Base-by-base conservation (phyloP, 2,888 invertebrate species). In the Cephus runcator region DNA sequence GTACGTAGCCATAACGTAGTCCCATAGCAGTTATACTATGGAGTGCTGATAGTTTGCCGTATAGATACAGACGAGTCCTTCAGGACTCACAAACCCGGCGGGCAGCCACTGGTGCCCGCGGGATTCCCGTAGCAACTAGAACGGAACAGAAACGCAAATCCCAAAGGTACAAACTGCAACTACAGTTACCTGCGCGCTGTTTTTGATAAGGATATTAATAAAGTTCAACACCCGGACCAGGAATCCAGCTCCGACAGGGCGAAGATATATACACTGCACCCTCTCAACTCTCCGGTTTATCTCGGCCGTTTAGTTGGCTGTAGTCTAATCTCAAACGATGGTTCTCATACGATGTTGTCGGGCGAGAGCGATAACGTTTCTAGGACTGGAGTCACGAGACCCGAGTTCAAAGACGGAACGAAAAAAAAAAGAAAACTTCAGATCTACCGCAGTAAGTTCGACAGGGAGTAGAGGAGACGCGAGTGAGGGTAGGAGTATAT, bases 131-230 rank as follows among this genome's bases (percentile, higher is more conserved):
- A 87, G 69, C 33, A 34, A 30, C 35, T 69, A 75, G 77, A 74
- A 75, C 69, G 40, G 77, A 74, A 83, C 77, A 79, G 73, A 77
- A 77, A 76, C 75, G 76, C 74, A 79, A 79, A 80, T 79, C 75
- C 36, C 34, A 75, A 69, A 73, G 76, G 73, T 56, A 71, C 83
- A 80, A 88, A 88, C 85, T 87, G 83, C 83, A 85, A 85, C 85
- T 85, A 87, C 83, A 86, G 85, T 87, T 87, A 83, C 83, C 83
- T 82, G 81, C 79, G 40, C 79, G 83, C 83, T 85, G 85, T 85
- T 88, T 90, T 88, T 89, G 88, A 89, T 89, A 89, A 89, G 88
- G 87, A 87, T 86, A 90, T 89, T 89, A 89, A 89, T 90, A 90
- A 89, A 89, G 85, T 89, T 89, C 83, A 83, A 77, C 82, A 77